Base-by-base conservation (phyloP, 1,140 invertebrate species). In the Ostrea edulis region DNA sequence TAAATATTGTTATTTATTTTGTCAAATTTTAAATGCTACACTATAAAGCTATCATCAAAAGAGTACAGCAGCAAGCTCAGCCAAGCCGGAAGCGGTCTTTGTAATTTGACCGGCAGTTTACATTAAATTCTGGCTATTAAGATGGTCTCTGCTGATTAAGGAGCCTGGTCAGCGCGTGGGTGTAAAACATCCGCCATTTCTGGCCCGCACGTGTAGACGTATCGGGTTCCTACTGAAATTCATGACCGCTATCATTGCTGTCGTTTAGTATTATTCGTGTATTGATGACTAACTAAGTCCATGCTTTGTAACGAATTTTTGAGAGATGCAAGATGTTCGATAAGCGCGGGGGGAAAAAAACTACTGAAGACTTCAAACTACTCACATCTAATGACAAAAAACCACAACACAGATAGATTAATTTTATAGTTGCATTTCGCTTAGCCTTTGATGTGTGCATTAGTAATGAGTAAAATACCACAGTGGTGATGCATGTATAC, bases 201-300 rank as follows among this genome's bases (percentile, higher is more conserved):
- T 9, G 9, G 29, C 25, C 22, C 14, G 68, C 68, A 29, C 68
- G 25, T 35, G 12, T 25, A 25, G 68, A 11, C 29, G 22, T 77
- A 25, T 25, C 68, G 9, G 8, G 35, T 25, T 77, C 25, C 22
- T 25, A 25, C 17, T 22, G n/a, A 12, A 77, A 29, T 12, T 29
- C 22, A 77, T 77, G 68, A 77, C 14, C 68, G 25, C 8, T 25
- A 29, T 22, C 55, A 17, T 20, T 20, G 55, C 17, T 35, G 68
- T 77, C 25, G 68, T 25, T 77, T 9, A 5, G 9, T 14, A 77
- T 77, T 11, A 9, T 29, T 35, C 14, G 68, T 12, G 8, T 9
- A 77, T 35, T 35, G 29, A 77, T 77, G 68, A 77, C 68, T 77
- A 77, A 77, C 68, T 77, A 77, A 77, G 68, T 35, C 12, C 17